These are phyloP conservation scores for Drosophila nikananu DNA, from an alignment of 1,140 invertebrate species.

Conservation along the genomic window DNA sequence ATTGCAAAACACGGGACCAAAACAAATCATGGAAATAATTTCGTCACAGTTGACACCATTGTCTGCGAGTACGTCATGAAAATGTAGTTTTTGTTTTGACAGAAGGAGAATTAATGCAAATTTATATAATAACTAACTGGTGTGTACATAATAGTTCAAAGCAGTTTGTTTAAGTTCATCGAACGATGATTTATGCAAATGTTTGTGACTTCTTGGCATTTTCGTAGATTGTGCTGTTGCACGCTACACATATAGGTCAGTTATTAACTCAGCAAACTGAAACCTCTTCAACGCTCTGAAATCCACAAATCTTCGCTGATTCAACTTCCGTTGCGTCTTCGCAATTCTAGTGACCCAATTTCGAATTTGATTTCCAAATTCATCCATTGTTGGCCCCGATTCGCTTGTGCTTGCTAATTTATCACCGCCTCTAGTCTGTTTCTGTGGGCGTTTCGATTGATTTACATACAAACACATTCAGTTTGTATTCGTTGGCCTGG, in stretches of 20 bases:
- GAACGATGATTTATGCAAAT: slow-evolving; percentile 4
- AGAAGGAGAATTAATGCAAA: slow-evolving; percentile 49
- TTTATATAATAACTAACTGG: slow-evolving; percentile 35
- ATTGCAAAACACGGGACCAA: slow-evolving; percentile 49
- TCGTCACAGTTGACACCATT: slow-evolving; percentile 61
- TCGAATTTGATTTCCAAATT: slow-evolving; percentile 56
- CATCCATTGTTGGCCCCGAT: slow-evolving; percentile 41
- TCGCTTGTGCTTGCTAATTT: slow-evolving; percentile 54
- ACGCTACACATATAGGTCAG: neutral
- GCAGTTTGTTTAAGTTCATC: slow-evolving; percentile 7
- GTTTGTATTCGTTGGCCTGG: slow-evolving; percentile 45
- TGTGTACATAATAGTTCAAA: slow-evolving; percentile 13
- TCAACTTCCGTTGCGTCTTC: slow-evolving; percentile 58
- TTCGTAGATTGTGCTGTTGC: neutral
- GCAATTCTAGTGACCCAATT: slow-evolving; percentile 78
- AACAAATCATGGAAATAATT: slow-evolving; percentile 58
- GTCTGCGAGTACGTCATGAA: slow-evolving; percentile 48
- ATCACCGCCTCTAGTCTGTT: slow-evolving; percentile 39
- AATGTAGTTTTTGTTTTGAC: slow-evolving; percentile 28
- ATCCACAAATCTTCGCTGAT: slow-evolving; percentile 25
- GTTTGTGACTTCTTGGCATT: neutral
- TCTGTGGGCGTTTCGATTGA: slow-evolving; percentile 49
- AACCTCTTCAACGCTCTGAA: neutral
- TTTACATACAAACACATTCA: slow-evolving; percentile 56
- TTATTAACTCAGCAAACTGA: neutral